phyloP scores from a whole-genome alignment of 1,140 invertebrate genomes.

The Drosophila kurseongensis region DNA sequence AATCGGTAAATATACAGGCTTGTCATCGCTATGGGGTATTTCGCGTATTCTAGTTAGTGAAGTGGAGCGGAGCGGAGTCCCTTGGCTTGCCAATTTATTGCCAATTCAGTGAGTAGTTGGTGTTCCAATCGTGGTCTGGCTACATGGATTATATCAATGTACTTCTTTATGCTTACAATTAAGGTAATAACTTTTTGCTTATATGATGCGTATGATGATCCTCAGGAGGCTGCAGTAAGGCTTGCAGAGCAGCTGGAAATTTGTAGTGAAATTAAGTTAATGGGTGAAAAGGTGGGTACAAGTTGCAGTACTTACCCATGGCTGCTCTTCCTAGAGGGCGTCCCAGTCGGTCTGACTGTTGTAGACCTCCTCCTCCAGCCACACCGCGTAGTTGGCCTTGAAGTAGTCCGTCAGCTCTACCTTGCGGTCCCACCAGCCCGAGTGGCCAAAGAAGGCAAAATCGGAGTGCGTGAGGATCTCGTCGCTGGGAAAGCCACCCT shows the following conservation, averaged over 20 bases:
- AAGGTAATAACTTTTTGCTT: conserved; percentile 76
- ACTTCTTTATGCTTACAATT: conserved; percentile 64
- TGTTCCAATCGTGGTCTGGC: conserved; percentile 35
- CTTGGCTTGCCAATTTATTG: conserved; percentile 56
- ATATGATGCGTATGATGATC: conserved; percentile 33
- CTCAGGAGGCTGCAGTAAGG: background rate
- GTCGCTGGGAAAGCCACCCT: conserved; percentile 80
- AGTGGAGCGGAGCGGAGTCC: conserved; percentile 31
- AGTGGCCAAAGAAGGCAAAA: conserved; percentile 82
- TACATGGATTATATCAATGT: conserved; percentile 76
- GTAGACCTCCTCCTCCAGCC: conserved; percentile 98
- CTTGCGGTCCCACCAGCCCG: conserved; percentile 85
- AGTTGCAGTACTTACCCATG: conserved; percentile 11
- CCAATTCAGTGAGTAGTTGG: conserved; percentile 54
- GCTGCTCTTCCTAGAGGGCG: conserved; percentile 61
- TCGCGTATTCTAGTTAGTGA: conserved; percentile 39
- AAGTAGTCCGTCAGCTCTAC: conserved; percentile 97
- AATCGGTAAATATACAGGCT: conserved; percentile 58
- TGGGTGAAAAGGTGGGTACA: too few species aligned
- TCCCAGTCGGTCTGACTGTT: conserved; percentile 93
- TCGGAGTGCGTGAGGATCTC: conserved; percentile 82
- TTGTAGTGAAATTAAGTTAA: too few species aligned
- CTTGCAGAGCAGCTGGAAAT: conserved; percentile 7
- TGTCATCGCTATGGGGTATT: conserved; percentile 43
- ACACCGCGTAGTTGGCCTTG: conserved; percentile 97